Evolutionary conservation across 92 coral and sea anemone species (phyloP).

Genomic region (Meandrina meandrites): DNA sequence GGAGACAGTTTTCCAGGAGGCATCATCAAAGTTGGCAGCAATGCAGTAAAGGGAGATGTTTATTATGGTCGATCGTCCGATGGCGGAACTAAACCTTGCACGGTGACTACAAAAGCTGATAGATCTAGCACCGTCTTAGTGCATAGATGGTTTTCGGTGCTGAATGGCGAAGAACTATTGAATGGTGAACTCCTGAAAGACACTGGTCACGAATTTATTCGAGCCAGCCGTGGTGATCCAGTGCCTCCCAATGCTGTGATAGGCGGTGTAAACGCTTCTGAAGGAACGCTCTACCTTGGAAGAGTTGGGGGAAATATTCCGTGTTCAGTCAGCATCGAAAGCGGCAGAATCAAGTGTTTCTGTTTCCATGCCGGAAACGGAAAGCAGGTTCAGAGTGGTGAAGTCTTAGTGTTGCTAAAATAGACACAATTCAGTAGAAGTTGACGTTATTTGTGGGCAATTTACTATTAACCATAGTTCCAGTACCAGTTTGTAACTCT

Average conservation of each 20-base stretch:
- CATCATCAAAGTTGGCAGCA: background rate
- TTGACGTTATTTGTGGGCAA: background rate
- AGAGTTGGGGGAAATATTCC: slow-evolving; percentile 10
- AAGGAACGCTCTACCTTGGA: slow-evolving; percentile 5
- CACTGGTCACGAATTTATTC: slow-evolving; percentile 3
- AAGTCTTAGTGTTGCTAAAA: background rate
- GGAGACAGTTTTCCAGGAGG: background rate
- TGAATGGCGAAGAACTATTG: background rate
- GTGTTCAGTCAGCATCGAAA: background rate
- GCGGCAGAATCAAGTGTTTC: background rate
- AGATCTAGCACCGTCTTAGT: too few relatives aligned
- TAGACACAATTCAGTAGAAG: background rate
- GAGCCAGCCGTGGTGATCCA: background rate
- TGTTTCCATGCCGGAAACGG: background rate
- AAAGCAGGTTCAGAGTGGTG: slow-evolving; percentile 2
- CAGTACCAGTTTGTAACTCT: background rate
- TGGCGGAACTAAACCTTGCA: background rate
- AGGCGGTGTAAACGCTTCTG: background rate
- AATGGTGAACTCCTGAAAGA: background rate
- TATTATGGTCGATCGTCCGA: background rate
- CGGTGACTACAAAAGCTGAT: background rate
- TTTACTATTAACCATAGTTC: too few relatives aligned
- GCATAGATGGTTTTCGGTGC: background rate
- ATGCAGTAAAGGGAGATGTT: background rate
- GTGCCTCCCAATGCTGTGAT: slow-evolving; percentile 16